phyloP scores from a whole-genome alignment of 2,113 vertebrate genomes.

The Phyllopteryx taeniolatus region DNA sequence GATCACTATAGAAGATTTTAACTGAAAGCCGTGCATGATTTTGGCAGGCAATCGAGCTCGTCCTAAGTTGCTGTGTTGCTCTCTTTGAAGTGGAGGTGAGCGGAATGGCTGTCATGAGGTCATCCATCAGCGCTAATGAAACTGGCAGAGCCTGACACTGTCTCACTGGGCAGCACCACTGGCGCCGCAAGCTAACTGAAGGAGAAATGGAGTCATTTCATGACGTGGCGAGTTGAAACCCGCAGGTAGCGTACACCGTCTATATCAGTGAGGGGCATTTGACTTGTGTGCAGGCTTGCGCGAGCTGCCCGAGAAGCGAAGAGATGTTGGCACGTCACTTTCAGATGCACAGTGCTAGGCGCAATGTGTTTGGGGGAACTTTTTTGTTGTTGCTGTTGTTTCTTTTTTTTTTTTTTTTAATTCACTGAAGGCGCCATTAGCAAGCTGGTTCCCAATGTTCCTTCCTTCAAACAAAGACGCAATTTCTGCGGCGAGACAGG shows the following conservation, averaged over 20 bases:
- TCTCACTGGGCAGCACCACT: constrained; percentile 62
- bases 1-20: neutral
- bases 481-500: constrained; percentile 60
- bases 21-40: neutral
- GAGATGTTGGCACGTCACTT: constrained; percentile 13
- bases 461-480: constrained; percentile 64
- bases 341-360: constrained; percentile 11
- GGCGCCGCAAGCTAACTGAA: constrained; percentile 64
- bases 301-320: constrained; percentile 16
- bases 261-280: neutral
- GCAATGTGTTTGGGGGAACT: constrained; percentile 15
- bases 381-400: neutral
- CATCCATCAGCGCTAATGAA: constrained; percentile 73
- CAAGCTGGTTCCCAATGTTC: constrained; percentile 65
- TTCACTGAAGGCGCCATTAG: constrained; percentile 29
- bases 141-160: constrained; percentile 63
- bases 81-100: constrained; percentile 60
- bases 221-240: constrained; percentile 39
- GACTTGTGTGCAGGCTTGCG: constrained; percentile 7
- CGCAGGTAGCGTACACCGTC: neutral
- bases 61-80: constrained; percentile 35
- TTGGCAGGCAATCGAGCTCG: constrained; percentile 4
- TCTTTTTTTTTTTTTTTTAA: constrained; percentile 8
- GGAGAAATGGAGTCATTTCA: constrained; percentile 68
- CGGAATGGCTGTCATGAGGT: constrained; percentile 65